A percentile compares a stretch with the other conserved stretches of the same genome.
These are phyloP conservation scores for Artemia franciscana DNA, from an alignment of 1,140 invertebrate species.

Conservation along the genomic window DNA sequence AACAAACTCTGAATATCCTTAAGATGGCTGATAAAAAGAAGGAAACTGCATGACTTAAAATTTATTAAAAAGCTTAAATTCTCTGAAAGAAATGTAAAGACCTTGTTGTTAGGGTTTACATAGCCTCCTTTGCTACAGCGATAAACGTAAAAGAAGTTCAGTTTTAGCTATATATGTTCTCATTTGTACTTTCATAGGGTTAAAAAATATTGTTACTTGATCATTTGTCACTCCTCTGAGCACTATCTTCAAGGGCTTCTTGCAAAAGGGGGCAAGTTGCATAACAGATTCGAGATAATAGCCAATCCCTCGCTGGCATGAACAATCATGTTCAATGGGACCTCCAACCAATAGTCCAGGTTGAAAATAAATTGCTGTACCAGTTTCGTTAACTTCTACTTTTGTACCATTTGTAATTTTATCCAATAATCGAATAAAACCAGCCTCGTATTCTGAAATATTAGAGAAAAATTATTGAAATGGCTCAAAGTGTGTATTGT, in stretches of 20 bases:
- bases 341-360: constrained; percentile 79
- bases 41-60: too few relatives aligned
- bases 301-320: constrained; percentile 47
- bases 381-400: constrained; percentile 75
- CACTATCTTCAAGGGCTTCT: constrained; percentile 54
- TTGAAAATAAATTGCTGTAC: constrained; percentile 62
- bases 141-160: too few relatives aligned
- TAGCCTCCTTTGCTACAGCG: too few relatives aligned
- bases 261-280: constrained; percentile 80
- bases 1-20: too few relatives aligned
- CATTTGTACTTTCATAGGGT: neutral
- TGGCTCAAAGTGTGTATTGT: too few relatives aligned
- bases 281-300: constrained; percentile 81
- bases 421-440: constrained; percentile 64
- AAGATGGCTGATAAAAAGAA: too few relatives aligned
- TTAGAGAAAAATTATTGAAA: neutral
- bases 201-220: constrained; percentile 26
- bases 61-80: too few relatives aligned
- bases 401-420: constrained; percentile 82
- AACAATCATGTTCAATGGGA: constrained; percentile 63
- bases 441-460: constrained; percentile 68
- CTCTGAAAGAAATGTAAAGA: too few relatives aligned
- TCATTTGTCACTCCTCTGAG: constrained; percentile 77
- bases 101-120: too few relatives aligned
- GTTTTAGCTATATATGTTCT: too few relatives aligned